Percentiles rank a stretch among this genome's conserved stretches.
These are phyloP conservation scores for Himalopsyche anomala DNA, from an alignment of 2,888 invertebrate genomes.

Conservation along the genomic window DNA sequence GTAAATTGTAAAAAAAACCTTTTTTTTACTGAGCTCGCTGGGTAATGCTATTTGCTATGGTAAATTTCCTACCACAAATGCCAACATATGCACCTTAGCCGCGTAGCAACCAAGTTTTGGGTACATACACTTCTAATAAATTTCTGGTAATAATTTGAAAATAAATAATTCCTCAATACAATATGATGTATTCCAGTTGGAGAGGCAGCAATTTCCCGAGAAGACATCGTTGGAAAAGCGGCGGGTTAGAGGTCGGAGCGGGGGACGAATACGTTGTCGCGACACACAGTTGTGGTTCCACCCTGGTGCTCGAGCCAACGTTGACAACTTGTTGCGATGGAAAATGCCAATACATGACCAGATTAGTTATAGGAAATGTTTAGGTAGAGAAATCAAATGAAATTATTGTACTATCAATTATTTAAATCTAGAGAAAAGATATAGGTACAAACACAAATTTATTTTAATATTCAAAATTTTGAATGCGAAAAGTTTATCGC, in stretches of 20 bases:
- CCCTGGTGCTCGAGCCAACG: slow-evolving; percentile 79
- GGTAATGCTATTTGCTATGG: too few relatives aligned
- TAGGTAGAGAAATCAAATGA: slow-evolving; percentile 73
- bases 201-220: slow-evolving; percentile 45
- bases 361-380: slow-evolving; percentile 77
- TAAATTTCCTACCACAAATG: too few relatives aligned
- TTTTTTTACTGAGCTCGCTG: too few relatives aligned
- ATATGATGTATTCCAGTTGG: slow-evolving; percentile 46
- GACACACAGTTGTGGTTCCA: slow-evolving; percentile 82
- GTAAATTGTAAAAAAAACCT: too few relatives aligned
- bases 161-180: too few relatives aligned
- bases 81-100: too few relatives aligned
- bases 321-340: slow-evolving; percentile 84
- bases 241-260: slow-evolving; percentile 48
- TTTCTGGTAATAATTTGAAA: neutral
- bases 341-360: slow-evolving; percentile 78
- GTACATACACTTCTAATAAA: too few relatives aligned
- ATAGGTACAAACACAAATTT: too few relatives aligned
- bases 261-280: slow-evolving; percentile 43
- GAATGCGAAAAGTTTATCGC: neutral
- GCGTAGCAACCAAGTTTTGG: too few relatives aligned
- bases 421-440: too few relatives aligned
- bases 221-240: slow-evolving; percentile 50
- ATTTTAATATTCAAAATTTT: too few relatives aligned
- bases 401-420: too few relatives aligned